Base-by-base conservation (phyloP, 2,113 vertebrate species). In the Herpailurus yagouaroundi region DNA sequence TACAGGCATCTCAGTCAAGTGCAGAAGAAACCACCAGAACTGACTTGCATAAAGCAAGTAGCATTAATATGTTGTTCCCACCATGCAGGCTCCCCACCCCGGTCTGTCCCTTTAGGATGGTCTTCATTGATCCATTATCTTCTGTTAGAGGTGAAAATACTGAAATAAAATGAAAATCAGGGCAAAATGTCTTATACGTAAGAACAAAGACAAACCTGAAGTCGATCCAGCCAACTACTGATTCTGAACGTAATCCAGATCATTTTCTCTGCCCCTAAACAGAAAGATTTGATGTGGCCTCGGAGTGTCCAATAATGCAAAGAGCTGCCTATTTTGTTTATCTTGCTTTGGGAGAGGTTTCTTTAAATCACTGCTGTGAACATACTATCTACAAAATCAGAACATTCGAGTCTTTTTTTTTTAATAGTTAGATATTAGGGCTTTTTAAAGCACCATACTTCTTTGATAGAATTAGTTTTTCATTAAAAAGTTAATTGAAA, bases 401-500 rank as follows among this genome's bases (percentile, higher is more conserved):
- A 95, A n/a, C 74, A 63, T 71, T 69, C 13, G 25, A 81, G 57
- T 41, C 63, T 86, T 79, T 82, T 41, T 91, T 84, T 18, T 38
- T 76, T 85, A 69, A 38, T 94, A 87, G 96, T 88, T 94, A 94
- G 69, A 84, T 81, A 77, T 41, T 60, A 91, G 45, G 50, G 69
- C 63, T 79, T 90, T 96, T 80, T 57, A 79, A 92, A 87, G 68
- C 50, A 66, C 41, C 16, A 10, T 29, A 45, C 45, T 92, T 96
- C 77, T 96, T 97, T 95, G 76, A 77, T 77, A 90, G 83, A 97
- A 88, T 97, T 96, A 66, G 64, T 85, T 95, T 96, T 94, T 87
- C 84, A 96, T 97, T 96, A 96, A 95, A 96, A 98, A 77, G 21
- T 82, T 97, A 95, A 95, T 96, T 97, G 95, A 88, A 92, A 89